These are phyloP conservation scores for Hippocampus kuda DNA, from an alignment of 2,797 vertebrate genomes.

Conservation along the genomic window DNA sequence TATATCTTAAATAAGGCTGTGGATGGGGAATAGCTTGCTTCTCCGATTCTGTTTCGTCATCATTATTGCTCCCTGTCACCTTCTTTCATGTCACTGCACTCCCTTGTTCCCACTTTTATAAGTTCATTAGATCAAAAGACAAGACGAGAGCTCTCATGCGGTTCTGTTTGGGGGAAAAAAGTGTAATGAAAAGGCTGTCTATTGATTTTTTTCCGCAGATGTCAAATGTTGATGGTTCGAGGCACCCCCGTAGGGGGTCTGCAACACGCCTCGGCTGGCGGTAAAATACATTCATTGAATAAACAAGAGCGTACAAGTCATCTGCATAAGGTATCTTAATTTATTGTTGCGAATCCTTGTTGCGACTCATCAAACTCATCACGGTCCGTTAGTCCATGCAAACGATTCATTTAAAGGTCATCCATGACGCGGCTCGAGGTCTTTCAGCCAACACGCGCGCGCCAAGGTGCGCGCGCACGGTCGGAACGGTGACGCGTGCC, in stretches of 20 bases:
- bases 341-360: neutral
- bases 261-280: neutral
- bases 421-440: neutral
- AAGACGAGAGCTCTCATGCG: too few species aligned
- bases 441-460: slow-evolving; percentile 9
- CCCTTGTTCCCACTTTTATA: too few species aligned
- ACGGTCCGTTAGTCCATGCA: neutral
- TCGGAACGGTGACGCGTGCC: slow-evolving; percentile 28
- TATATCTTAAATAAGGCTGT: too few species aligned
- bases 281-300: neutral
- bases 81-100: too few species aligned
- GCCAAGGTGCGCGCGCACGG: slow-evolving; percentile 15
- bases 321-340: neutral
- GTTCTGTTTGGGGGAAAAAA: too few species aligned
- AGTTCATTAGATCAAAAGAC: too few species aligned
- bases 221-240: too few species aligned
- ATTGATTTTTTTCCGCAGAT: too few species aligned
- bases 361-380: neutral
- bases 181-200: too few species aligned
- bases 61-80: too few species aligned
- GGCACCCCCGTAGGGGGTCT: neutral
- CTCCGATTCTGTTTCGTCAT: too few species aligned
- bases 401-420: neutral
- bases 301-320: neutral
- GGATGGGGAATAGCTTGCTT: too few species aligned